Evolutionary conservation across 2,888 invertebrate species (phyloP), one percentile per base, ranked within the genome.

Genomic region (Drosophila kambysellisi): DNA sequence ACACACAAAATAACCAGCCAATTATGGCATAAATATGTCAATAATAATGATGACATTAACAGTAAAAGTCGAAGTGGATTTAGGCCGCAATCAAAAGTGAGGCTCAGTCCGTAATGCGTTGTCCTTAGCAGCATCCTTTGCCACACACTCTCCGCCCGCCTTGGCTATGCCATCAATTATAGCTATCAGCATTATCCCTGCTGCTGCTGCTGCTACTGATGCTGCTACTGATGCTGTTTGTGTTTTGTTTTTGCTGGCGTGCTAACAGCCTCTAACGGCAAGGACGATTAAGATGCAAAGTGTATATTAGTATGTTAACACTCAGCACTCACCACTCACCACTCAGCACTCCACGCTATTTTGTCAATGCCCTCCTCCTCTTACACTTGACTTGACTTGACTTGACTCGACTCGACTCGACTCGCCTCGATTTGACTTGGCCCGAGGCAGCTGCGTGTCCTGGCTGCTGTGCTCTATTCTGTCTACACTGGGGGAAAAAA

Each of bases 251-350:
- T 67, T 61, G 60, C 17, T 62, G 57, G 29, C 74, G 65, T 67
- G 67, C 64, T 66, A 72, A 75, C 77, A 71, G 79, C 54, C 72
- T 58, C 60, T 69, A 77, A 76, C 83, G 59, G 70, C 75, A 73
- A 74, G 74, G 75, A 70, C 88, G 89, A 88, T 88, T 88, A 88
- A 79, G 84, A 90, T 88, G 84, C 90, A 88, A 89, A 88, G 87
- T 89, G 88, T 89, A 81, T 86, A 89, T 84, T 88, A 87, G 84
- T 87, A 79, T 86, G 89, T 86, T 85, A 85, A 87, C 88, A 89
- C 85, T 84, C 81, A 35, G 62, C 72, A 72, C 50, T 57, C 46
- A 64, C 1, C 43, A 60, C 52, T 37, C 54, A 57, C 32, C 51
- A 56, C n/a, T 25, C 81, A n/a, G 52, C 69, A 73, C 52, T 54